These are phyloP conservation scores for Thunnus maccoyii DNA, from an alignment of 2,113 vertebrate genomes.

Conservation along the genomic window DNA sequence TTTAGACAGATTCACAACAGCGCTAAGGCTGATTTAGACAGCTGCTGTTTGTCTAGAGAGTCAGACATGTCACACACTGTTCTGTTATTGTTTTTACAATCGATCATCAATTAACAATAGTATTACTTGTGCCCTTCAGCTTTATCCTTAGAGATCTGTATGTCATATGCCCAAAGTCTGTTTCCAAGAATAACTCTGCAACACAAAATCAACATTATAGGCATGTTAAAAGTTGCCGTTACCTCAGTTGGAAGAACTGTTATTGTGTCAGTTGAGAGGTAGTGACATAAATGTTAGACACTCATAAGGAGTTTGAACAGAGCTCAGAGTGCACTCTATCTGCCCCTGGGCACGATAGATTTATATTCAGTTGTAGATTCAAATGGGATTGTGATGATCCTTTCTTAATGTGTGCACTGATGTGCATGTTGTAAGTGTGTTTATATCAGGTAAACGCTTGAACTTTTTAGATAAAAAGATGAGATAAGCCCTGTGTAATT, in stretches of 20 bases:
- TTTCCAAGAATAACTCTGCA: not conserved
- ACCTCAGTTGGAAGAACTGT: not conserved
- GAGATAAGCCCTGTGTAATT: slow-evolving; percentile 41
- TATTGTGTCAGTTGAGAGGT: slow-evolving; percentile 1
- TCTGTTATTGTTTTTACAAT: slow-evolving; percentile 10
- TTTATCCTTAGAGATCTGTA: not conserved
- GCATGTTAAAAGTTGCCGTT: not conserved
- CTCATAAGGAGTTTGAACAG: slow-evolving; percentile 27
- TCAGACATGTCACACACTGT: not conserved
- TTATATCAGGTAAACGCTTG: slow-evolving; percentile 27
- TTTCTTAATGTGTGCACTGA: slow-evolving; percentile 17
- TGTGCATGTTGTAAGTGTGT: slow-evolving; percentile 5
- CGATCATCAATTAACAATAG: slow-evolving; percentile 1
- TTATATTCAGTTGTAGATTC: slow-evolving; percentile 22
- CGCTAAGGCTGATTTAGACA: not conserved
- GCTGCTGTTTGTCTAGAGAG: slow-evolving; percentile 13
- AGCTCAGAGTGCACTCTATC: not conserved
- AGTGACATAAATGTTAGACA: slow-evolving; percentile 23
- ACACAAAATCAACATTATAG: slow-evolving; percentile 10
- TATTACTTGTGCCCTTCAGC: not conserved
- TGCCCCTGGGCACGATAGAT: slow-evolving; percentile 20
- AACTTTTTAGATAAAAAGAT: slow-evolving; percentile 41
- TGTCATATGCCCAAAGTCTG: not conserved
- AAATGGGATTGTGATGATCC: slow-evolving; percentile 17
- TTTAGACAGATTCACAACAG: not conserved